Evolutionary conservation across 2,113 vertebrate species (phyloP).

Genomic region (Triplophysa tibetana): DNA sequence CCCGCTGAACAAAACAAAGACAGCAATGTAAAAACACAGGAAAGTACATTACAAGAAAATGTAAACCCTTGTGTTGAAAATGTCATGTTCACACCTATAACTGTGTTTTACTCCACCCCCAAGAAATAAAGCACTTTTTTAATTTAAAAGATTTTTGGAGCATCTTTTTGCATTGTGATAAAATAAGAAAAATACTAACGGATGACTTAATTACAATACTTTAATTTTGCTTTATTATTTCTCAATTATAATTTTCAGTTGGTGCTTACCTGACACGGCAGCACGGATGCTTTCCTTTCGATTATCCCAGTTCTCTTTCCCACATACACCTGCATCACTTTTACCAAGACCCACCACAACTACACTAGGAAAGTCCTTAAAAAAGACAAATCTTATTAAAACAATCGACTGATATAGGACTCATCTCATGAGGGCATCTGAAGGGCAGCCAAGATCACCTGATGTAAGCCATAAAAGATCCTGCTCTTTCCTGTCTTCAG

Average conservation of each 20-base stretch:
- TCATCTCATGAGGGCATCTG: not conserved
- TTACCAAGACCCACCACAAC: slow-evolving; percentile 89
- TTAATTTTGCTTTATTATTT: too few relatives aligned
- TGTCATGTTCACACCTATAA: too few relatives aligned
- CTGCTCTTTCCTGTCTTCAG: slow-evolving; percentile 91
- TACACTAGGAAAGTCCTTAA: slow-evolving; percentile 87
- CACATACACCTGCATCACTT: slow-evolving; percentile 76
- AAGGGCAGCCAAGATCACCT: slow-evolving; percentile 70
- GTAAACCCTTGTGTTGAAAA: too few relatives aligned
- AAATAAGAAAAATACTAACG: too few relatives aligned
- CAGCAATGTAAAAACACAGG: not conserved
- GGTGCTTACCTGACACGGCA: slow-evolving; percentile 82
- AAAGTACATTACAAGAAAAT: not conserved
- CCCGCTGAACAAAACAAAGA: slow-evolving; percentile 71
- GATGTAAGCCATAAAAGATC: slow-evolving; percentile 87
- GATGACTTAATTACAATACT: too few relatives aligned
- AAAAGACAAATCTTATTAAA: not conserved
- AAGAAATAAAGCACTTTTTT: too few relatives aligned
- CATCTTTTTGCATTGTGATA: too few relatives aligned
- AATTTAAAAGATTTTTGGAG: too few relatives aligned
- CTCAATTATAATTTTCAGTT: too few relatives aligned
- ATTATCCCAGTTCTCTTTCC: slow-evolving; percentile 87
- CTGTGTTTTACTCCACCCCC: too few relatives aligned
- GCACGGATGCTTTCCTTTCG: slow-evolving; percentile 89
- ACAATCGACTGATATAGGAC: not conserved